Base-by-base conservation (phyloP, 53 echinoderm and acorn worm species). In the Glandiceps talaboti region DNA sequence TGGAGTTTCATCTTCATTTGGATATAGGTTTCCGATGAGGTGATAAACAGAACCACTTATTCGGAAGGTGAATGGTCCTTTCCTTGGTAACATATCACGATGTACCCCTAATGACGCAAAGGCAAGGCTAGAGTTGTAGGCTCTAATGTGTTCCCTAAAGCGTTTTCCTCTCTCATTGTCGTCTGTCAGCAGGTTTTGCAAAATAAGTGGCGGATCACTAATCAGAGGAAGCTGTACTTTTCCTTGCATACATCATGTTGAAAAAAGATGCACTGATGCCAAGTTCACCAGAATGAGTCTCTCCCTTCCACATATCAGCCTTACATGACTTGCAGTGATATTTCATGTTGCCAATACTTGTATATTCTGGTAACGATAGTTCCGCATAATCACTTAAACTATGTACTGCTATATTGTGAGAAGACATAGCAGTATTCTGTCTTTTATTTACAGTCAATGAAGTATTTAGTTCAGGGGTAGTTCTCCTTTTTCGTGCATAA, bases 21-120 rank as follows among this genome's bases (percentile, higher is more conserved):
- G 87, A 30, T 77, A 75, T 64, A 85, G n/a, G 28, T 75, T 28
- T 33, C 81, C 81, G 31, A 86, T 77, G 76, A 32, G 29, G 85
- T 88, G 88, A 76, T 77, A 84, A 31, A 88, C 31, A 33, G 80
- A 76, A 25, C 85, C 85, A 30, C 80, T 80, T 0, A 85, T 85
- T 1, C 85, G 77, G 45, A 76, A 85, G 33, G 80, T 80, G 27
- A 76, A 81, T 27, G 85, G 85, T 29, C 85, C 85, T 29, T 33
- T 27, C 27, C 77, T 75, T 1, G 76, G 85, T 29, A 80, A 80
- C 14, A 74, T 45, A 20, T 74, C 81, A 74, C 80, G 80, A 32
- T 79, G 74, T 29, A 79, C 85, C 26, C 85, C 85, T 74, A 85
- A 79, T 0, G 85, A 85, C 0, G 85, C 85, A 75, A 85, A 85